phyloP scores from a whole-genome alignment of 2,797 vertebrate genomes.

The Anguilla pacifica region DNA sequence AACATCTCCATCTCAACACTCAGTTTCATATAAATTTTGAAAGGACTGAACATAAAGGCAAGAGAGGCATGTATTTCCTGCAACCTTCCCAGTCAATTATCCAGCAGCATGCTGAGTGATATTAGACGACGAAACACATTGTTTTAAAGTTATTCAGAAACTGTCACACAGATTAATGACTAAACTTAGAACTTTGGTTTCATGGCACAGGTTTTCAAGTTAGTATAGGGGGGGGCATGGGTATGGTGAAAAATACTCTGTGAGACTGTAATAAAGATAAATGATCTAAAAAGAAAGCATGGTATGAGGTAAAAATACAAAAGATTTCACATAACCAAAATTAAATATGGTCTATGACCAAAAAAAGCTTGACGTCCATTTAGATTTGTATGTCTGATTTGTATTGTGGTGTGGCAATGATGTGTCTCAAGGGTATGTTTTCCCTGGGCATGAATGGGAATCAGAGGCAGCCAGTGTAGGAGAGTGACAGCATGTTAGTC shows the following conservation, averaged over 20 bases:
- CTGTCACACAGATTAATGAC: not conserved
- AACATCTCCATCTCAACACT: not conserved
- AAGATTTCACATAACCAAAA: not conserved
- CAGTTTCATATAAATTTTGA: not conserved
- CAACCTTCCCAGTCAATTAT: not conserved
- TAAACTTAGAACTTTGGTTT: not conserved
- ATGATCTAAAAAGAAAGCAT: not conserved
- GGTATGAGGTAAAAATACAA: not conserved
- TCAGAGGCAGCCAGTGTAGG: not conserved
- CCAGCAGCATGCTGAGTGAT: not conserved
- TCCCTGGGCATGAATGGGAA: not conserved
- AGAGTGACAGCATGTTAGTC: not conserved
- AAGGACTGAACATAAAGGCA: not conserved
- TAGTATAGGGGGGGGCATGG: not conserved
- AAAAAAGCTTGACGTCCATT: not conserved
- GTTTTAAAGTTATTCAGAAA: not conserved
- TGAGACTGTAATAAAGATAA: not conserved
- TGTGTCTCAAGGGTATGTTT: conserved; percentile 8
- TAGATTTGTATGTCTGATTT: not conserved
- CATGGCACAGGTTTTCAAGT: not conserved
- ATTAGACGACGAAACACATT: not conserved
- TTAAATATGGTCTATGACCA: not conserved
- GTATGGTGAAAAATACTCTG: not conserved
- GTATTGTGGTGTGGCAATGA: conserved; percentile 1
- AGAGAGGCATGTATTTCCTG: not conserved